These are phyloP conservation scores for Agrypnia vestita DNA, from an alignment of 1,140 invertebrate genomes.

Conservation along the genomic window DNA sequence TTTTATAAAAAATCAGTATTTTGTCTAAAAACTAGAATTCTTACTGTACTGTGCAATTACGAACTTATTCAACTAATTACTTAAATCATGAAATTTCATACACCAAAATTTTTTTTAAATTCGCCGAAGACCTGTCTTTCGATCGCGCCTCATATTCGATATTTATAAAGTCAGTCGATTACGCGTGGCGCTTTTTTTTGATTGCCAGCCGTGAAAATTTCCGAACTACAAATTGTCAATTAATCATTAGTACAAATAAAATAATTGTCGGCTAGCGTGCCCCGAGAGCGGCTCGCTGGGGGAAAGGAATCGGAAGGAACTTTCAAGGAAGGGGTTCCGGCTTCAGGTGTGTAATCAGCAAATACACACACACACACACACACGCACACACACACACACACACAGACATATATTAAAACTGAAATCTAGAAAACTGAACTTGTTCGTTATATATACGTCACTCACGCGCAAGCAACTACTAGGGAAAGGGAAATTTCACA, in stretches of 20 bases:
- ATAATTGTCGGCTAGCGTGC: slow-evolving; percentile 58
- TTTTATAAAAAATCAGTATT: too few species aligned
- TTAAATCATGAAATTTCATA: not conserved
- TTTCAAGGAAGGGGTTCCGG: slow-evolving; percentile 13
- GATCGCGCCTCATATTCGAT: not conserved
- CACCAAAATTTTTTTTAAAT: too few species aligned
- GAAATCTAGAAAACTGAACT: too few species aligned
- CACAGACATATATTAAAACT: too few species aligned
- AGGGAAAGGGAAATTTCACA: too few species aligned
- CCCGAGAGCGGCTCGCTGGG: not conserved
- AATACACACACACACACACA: too few species aligned
- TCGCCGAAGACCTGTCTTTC: not conserved
- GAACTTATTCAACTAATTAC: too few species aligned
- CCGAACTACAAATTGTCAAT: slow-evolving; percentile 54
- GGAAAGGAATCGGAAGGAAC: slow-evolving; percentile 13
- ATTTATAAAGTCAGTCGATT: slow-evolving; percentile 19
- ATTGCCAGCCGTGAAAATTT: slow-evolving; percentile 59
- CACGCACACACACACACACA: too few species aligned
- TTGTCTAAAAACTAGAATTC: too few species aligned
- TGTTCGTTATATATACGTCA: too few species aligned
- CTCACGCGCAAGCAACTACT: too few species aligned
- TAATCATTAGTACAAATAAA: slow-evolving; percentile 59
- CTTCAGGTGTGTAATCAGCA: not conserved
- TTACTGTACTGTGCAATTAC: too few species aligned
- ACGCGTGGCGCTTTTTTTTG: slow-evolving; percentile 38